phyloP scores from a whole-genome alignment of 92 coral and sea anemone genomes.

The Epizoanthus ramosus region DNA sequence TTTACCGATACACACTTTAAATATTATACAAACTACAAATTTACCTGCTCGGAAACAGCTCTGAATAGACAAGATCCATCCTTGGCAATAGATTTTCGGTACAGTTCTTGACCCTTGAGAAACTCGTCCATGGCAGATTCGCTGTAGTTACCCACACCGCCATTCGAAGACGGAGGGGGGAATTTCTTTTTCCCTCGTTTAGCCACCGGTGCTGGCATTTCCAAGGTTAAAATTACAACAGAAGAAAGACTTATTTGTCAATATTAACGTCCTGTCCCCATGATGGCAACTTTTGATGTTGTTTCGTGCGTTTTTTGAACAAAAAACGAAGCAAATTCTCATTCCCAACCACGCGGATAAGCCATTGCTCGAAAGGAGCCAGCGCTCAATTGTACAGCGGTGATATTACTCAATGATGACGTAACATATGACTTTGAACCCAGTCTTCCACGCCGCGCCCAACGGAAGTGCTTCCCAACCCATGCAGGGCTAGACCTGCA shows the following conservation, averaged over 20 bases:
- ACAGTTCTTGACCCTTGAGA: constrained; percentile 69
- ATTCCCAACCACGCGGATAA: constrained; percentile 81
- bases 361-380: constrained; percentile 76
- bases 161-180: constrained; percentile 49
- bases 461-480: not conserved
- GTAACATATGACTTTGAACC: not conserved
- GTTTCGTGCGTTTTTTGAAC: constrained; percentile 1
- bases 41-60: constrained; percentile 99
- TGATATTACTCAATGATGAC: constrained; percentile 43
- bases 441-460: constrained; percentile 24
- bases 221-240: constrained; percentile 28
- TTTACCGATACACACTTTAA: constrained; percentile 22
- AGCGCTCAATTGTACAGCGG: constrained; percentile 68
- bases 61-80: constrained; percentile 99
- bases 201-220: constrained; percentile 79
- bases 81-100: constrained; percentile 95
- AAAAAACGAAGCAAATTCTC: constrained; percentile 40
- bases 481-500: too few species aligned
- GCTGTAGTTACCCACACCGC: constrained; percentile 70
- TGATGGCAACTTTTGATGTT: constrained; percentile 8
- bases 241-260: not conserved
- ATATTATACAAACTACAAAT: not conserved
- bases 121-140: constrained; percentile 97
- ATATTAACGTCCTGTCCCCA: constrained; percentile 19
- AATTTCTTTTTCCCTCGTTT: constrained; percentile 84